Evolutionary conservation across 2,888 invertebrate genomes (phyloP), one percentile per base, ranked within the genome.

Genomic region (Rhagonycha lutea): DNA sequence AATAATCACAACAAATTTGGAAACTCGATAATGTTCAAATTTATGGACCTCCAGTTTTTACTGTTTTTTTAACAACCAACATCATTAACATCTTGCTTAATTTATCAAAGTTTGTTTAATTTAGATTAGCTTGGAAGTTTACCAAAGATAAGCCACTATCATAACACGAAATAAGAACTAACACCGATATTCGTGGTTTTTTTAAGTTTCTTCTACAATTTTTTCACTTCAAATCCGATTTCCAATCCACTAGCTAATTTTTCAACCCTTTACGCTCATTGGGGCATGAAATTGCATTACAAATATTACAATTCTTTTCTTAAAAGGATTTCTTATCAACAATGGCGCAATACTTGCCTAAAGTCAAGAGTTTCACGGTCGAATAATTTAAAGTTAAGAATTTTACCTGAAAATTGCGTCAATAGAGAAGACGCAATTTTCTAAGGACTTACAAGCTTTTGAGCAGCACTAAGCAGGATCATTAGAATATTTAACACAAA

Each of bases 361-460:
- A 71, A 71, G 65, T 71, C 71, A 71, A 63, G 72, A 71, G 71
- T 65, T 65, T 71, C 14, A 71, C 23, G 65, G 32, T 65, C 65
- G 65, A 60, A 18, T 62, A 65, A 65, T 65, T 68, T 7, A n/a
- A 67, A 67, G 63, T 26, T 14, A 29, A 14, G 28, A 9, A 68
- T 14, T 68, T 68, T 72, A 68, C 68, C 67, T 72, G 68, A 68
- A 72, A 72, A 72, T 72, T 72, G 72, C 72, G 68, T 68, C 72
- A 72, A 68, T 67, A 26, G 65, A 12, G 4, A 11, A 26, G 28
- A 14, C 14, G 11, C 47, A 8, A 26, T 12, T 14, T 70, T 24
- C n/a, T 61, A 61, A 61, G 10, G 5, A 23, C n/a, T 68, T 61
- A 61, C 18, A 68, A 26, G 67, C 60, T 72, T 72, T 65, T 8